Evolutionary conservation across 92 coral and sea anemone genomes (phyloP).

Genomic region (Phenganax stokvisi): DNA sequence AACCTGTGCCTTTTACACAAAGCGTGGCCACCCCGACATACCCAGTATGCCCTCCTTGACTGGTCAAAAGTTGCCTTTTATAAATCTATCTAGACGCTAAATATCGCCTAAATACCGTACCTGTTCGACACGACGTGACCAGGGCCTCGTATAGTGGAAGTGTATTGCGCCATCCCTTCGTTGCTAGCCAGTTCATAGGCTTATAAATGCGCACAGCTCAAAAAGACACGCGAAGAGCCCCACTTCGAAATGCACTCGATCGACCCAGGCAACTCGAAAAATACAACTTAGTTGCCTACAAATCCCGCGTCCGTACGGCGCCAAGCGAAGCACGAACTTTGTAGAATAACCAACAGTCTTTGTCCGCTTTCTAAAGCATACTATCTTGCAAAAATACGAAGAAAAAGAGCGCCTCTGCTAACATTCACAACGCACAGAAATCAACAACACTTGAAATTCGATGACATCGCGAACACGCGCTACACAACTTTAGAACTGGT

Average conservation of each 20-base stretch:
- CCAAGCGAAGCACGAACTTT: slow-evolving; percentile 3
- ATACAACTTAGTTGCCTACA: background rate
- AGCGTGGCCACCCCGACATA: slow-evolving; percentile 33
- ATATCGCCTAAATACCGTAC: slow-evolving; percentile 15
- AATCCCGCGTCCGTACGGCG: background rate
- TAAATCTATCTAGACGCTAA: background rate
- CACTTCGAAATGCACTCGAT: slow-evolving; percentile 9
- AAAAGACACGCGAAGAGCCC: background rate
- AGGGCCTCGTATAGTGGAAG: slow-evolving; percentile 13
- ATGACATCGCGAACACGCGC: slow-evolving; percentile 29
- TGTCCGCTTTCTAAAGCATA: slow-evolving; percentile 1
- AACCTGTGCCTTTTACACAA: slow-evolving; percentile 1
- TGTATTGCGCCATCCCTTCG: slow-evolving; percentile 23
- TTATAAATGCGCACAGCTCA: slow-evolving; percentile 1
- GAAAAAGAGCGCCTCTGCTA: slow-evolving; percentile 6
- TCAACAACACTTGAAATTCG: slow-evolving; percentile 40
- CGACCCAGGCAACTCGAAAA: background rate
- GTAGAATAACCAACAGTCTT: background rate
- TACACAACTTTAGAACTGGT: background rate
- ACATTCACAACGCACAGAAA: background rate
- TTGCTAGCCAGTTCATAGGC: background rate
- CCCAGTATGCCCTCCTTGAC: slow-evolving; percentile 1
- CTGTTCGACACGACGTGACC: slow-evolving; percentile 9
- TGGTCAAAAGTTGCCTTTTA: background rate
- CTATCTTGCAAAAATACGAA: slow-evolving; percentile 10